phyloP scores from a whole-genome alignment of 2,797 vertebrate genomes.

The Dendrocincla fuliginosa region DNA sequence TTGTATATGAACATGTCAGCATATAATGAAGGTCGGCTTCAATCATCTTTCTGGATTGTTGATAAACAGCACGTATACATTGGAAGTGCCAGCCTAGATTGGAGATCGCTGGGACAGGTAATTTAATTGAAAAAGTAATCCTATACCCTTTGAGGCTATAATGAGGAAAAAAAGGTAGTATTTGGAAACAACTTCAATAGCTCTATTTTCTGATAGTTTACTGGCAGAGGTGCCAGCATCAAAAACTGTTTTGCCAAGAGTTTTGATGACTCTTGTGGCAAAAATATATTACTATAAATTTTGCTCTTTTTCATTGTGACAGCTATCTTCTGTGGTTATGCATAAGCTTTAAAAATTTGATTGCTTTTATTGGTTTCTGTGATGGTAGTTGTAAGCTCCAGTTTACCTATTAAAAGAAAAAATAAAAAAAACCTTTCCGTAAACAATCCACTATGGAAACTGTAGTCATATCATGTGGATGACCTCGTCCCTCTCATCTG shows the following conservation, averaged over 20 bases:
- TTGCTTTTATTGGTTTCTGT: background rate
- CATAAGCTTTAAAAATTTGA: background rate
- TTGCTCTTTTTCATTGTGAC: background rate
- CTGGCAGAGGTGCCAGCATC: background rate
- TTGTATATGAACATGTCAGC: conserved; percentile 90
- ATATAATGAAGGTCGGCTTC: conserved; percentile 87
- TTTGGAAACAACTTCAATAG: background rate
- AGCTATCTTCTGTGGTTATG: background rate
- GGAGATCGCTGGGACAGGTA: conserved; percentile 92
- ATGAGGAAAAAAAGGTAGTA: background rate
- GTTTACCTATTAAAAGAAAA: background rate
- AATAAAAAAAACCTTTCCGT: background rate
- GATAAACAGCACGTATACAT: conserved; percentile 94
- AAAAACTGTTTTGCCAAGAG: background rate
- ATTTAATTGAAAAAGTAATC: background rate
- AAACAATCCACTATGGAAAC: background rate
- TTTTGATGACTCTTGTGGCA: background rate
- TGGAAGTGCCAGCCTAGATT: conserved; percentile 92
- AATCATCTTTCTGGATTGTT: conserved; percentile 95
- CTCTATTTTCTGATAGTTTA: background rate
- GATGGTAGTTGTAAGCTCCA: background rate
- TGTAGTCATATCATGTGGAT: background rate
- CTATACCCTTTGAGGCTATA: background rate
- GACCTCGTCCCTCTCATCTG: background rate
- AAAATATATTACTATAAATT: background rate